Evolutionary conservation across 1,140 invertebrate genomes (phyloP), one percentile per base, ranked within the genome.

Genomic region (Propsilocerus akamusi): DNA sequence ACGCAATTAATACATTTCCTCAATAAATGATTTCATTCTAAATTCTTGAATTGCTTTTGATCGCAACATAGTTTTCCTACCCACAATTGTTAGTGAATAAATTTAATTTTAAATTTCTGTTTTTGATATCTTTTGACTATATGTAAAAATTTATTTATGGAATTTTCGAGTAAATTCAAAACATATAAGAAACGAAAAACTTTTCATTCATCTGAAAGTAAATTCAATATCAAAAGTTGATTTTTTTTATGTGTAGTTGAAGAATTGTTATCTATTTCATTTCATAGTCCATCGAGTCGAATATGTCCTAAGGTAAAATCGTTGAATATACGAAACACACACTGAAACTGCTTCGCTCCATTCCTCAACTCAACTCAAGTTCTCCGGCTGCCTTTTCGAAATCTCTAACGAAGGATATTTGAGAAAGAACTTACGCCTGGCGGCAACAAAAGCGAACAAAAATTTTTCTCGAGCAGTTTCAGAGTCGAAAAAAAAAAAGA

Each of bases 211-310:
- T n/a, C n/a, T n/a, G n/a, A n/a, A n/a, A n/a, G n/a, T n/a, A n/a
- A n/a, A n/a, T n/a, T n/a, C n/a, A n/a, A n/a, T n/a, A n/a, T n/a
- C n/a, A n/a, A n/a, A n/a, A n/a, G n/a, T n/a, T n/a, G n/a, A n/a
- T n/a, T n/a, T n/a, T n/a, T n/a, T n/a, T n/a, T n/a, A n/a, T n/a
- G n/a, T n/a, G n/a, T 30, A 7, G 28, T n/a, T 30, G 10, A 30
- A 14, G 34, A 20, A 41, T 20, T 41, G 34, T 41, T 41, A 41
- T 41, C 34, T 41, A 41, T 41, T 41, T 20, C 22, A 41, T 41
- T 41, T 41, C 34, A 41, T 41, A 41, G 22, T 41, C 34, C 34
- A 41, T 41, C 34, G 34, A 41, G 34, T 10, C 14, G 34, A 41
- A 20, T 20, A 20, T 3, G 28, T 20, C 14, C 34, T 20, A 7